Base-by-base conservation (phyloP, 2,888 invertebrate species). In the Horisme vitalbata region DNA sequence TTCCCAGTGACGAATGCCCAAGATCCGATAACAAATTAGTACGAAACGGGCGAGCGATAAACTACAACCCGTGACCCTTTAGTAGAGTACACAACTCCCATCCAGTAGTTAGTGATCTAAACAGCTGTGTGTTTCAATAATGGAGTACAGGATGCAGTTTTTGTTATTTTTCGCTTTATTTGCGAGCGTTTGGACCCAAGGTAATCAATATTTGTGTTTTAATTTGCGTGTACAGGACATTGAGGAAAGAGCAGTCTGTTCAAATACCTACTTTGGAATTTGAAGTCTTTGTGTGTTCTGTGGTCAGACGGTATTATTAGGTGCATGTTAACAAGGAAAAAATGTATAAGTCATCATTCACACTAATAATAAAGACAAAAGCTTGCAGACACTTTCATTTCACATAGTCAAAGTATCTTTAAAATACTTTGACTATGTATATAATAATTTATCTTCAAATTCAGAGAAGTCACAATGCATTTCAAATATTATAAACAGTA, bases 31-130 rank as follows among this genome's bases (percentile, higher is more conserved):
- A 63, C 51, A 38, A 57, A 57, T 55, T 62, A 59, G 51, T 49
- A 37, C 28, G 37, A 53, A 60, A 43, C 46, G 51, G 48, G 49
- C 45, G 37, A 48, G 31, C 45, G 72, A 73, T 73, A 74, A 63
- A 55, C 59, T 34, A 15, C 63, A 74, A 72, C 68, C 74, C 67
- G 52, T 65, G 65, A 55, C 59, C 48, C 55, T 50, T 7, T 11
- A 51, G 43, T 28, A 35, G 5, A 34, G 21, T 24, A 31, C 10
- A 13, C 11, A n/a, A 41, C 13, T 38, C 51, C 18, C 53, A 21
- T 38, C 38, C 33, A 55, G 43, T 45, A 31, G 9, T 33, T 20
- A 12, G 35, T 31, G 34, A 38, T 14, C 18, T 18, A 18, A 18
- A 6, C 6, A 18, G 18, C n/a, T 33, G 26, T 15, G 35, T 31